Conservation (phyloP, 2,113 vertebrate genomes). For the Eolophus roseicapilla region DNA sequence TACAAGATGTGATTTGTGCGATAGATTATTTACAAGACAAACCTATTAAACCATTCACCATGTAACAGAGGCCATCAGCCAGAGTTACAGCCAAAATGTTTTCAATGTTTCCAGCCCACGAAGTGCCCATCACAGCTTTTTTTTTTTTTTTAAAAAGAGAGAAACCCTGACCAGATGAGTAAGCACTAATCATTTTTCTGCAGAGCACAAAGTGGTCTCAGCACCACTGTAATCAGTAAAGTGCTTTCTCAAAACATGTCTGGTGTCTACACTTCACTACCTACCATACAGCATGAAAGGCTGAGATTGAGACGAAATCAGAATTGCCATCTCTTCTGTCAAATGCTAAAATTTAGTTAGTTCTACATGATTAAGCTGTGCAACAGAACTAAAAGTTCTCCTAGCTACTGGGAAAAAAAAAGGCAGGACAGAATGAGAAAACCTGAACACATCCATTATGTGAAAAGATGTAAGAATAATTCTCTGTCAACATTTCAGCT, state of each 20-base stretch:
- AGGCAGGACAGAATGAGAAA: neutral
- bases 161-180: neutral
- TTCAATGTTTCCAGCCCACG: neutral
- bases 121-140: neutral
- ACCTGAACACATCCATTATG: conserved; percentile 12
- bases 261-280: conserved; percentile 23
- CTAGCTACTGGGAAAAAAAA: neutral
- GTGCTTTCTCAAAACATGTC: conserved; percentile 25
- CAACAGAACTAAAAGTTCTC: conserved; percentile 52
- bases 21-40: neutral
- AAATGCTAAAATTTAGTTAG: conserved; percentile 53
- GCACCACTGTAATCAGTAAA: conserved; percentile 3
- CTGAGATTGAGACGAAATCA: conserved; percentile 50
- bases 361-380: conserved; percentile 60
- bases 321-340: conserved; percentile 59
- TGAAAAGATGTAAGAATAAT: conserved; percentile 24
- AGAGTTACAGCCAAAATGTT: neutral
- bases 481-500: conserved; percentile 46
- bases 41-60: neutral
- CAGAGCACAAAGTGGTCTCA: neutral
- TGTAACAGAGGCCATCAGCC: neutral
- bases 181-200: neutral
- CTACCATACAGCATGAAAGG: neutral
- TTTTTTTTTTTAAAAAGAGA: too few relatives aligned
- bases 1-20: rapidly evolving